These are phyloP conservation scores for Mesorhabditis sp. DNA, from an alignment of 2,888 invertebrate genomes.

Conservation along the genomic window DNA sequence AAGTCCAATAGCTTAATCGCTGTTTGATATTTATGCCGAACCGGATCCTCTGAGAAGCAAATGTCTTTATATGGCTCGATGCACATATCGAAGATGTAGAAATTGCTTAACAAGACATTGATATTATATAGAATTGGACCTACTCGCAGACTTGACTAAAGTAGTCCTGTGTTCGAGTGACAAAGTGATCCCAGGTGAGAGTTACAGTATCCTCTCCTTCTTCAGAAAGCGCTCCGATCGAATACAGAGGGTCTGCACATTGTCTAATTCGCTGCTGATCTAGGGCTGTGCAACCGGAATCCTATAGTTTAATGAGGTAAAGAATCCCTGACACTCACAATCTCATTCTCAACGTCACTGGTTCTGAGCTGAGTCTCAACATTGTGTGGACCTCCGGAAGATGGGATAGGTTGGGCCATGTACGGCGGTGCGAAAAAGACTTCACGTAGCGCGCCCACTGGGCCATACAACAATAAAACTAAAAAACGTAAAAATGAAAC, in stretches of 20 bases:
- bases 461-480: neutral
- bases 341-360: neutral
- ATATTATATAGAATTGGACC: slow-evolving; percentile 10
- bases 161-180: slow-evolving; percentile 37
- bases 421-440: slow-evolving; percentile 1
- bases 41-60: slow-evolving; percentile 38
- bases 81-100: slow-evolving; percentile 44
- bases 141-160: slow-evolving; percentile 45
- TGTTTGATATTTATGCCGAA: slow-evolving; percentile 35
- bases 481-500: neutral
- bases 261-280: slow-evolving; percentile 31
- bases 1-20: slow-evolving; percentile 42
- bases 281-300: neutral
- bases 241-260: slow-evolving; percentile 42
- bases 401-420: neutral
- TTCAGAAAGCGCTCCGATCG: slow-evolving; percentile 34
- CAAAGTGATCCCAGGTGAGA: slow-evolving; percentile 38
- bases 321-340: neutral
- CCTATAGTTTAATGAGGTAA: neutral
- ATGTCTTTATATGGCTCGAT: slow-evolving; percentile 43
- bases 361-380: neutral
- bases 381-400: neutral
- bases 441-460: neutral
- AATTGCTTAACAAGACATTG: slow-evolving; percentile 27
- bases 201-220: slow-evolving; percentile 15